These are phyloP conservation scores for Noctuana brunneofusca DNA, from an alignment of 2,888 invertebrate genomes.

Conservation along the genomic window DNA sequence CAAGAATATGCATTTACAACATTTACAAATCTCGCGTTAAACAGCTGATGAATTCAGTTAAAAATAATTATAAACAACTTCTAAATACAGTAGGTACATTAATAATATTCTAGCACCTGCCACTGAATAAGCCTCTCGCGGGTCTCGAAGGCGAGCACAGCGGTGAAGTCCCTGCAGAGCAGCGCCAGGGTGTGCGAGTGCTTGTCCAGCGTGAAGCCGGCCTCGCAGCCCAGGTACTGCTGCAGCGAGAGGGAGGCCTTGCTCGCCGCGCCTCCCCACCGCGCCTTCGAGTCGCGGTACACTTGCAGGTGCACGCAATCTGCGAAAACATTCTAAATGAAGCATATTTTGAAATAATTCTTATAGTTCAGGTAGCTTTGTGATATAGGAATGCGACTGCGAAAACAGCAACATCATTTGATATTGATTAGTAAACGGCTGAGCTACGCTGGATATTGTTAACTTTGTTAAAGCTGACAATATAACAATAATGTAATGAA, in stretches of 20 bases:
- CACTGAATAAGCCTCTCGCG: slow-evolving; percentile 94
- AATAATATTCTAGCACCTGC: slow-evolving; percentile 79
- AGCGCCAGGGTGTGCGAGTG: slow-evolving; percentile 95
- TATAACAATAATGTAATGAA: too few relatives aligned
- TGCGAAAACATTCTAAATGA: slow-evolving; percentile 68
- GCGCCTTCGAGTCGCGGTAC: slow-evolving; percentile 92
- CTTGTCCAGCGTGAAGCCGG: slow-evolving; percentile 94
- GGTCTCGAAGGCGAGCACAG: slow-evolving; percentile 93
- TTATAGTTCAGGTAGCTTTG: too few relatives aligned
- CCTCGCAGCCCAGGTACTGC: slow-evolving; percentile 92
- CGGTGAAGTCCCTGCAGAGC: slow-evolving; percentile 92
- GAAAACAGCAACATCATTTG: too few relatives aligned
- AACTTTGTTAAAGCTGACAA: too few relatives aligned
- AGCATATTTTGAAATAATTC: not conserved
- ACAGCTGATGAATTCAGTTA: too few relatives aligned
- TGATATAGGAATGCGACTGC: too few relatives aligned
- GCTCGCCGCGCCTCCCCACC: slow-evolving; percentile 83
- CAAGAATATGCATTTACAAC: not conserved
- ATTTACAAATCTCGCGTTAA: too few relatives aligned
- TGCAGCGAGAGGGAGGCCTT: slow-evolving; percentile 93
- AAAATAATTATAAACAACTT: too few relatives aligned
- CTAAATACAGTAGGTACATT: too few relatives aligned
- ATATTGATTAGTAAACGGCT: too few relatives aligned
- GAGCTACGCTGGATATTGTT: too few relatives aligned
- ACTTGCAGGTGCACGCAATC: slow-evolving; percentile 94